Evolutionary conservation across 2,797 vertebrate species (phyloP), one percentile per base, ranked within the genome.

Genomic region (Coregonus ussuriensis): DNA sequence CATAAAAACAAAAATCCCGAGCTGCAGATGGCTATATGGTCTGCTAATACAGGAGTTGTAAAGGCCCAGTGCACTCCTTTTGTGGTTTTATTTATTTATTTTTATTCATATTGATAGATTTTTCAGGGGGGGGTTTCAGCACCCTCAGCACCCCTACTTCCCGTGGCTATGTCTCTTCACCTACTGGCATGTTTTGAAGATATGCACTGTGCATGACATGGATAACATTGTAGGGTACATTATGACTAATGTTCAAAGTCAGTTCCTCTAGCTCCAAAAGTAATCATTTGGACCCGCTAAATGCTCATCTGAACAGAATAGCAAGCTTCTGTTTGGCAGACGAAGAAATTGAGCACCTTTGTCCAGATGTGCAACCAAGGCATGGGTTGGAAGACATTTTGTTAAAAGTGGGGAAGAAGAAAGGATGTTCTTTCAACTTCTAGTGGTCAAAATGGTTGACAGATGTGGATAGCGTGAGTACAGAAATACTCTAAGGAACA

Each of bases 291-390:
- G 70, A 54, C 51, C 14, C 18, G n/a, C 11, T 14, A 25, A 51
- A 71, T 2, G 41, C n/a, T 52, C 11, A 29, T 51, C 18, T 47
- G 69, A 35, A 71, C 6, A 71, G 69, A 51, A 6, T 21, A 21
- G 69, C 18, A 25, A 52, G 69, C 69, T 71, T 71, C 31, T 72
- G 21, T 51, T 72, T 54, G 70, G 25, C 31, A 67, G 31, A 35
- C 25, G 2, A 66, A 4, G 31, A 67, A 31, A 67, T 15, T 18
- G 31, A 31, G 14, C 5, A 14, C 29, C 16, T 67, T 33, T 35
- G 29, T 33, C 63, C 63, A 66, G 29, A 14, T 66, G 29, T 31
- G 63, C 63, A 66, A 29, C 63, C 29, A 66, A 13, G 9, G 25
- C 25, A 15, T 66, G 31, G 14, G 29, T 29, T 33, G 18, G 59